Evolutionary conservation across 2,113 vertebrate genomes (phyloP).

Genomic region (Burhinus oedicnemus): DNA sequence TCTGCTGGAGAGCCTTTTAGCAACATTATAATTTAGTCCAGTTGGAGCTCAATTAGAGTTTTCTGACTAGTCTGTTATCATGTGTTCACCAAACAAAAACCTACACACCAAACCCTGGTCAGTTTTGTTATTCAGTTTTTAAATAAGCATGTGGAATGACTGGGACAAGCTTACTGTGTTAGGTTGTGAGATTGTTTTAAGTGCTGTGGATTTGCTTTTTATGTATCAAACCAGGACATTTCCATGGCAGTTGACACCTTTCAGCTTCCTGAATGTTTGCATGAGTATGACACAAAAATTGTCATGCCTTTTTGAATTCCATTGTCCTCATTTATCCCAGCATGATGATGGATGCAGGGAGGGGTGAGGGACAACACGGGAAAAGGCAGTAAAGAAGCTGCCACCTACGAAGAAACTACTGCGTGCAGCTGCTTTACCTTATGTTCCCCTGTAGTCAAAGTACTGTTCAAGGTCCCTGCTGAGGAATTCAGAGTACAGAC

Average conservation of each 20-base stretch:
- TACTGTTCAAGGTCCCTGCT: background rate
- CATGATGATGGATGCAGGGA: background rate
- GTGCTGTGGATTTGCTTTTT: background rate
- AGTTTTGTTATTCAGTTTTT: background rate
- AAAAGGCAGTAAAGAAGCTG: background rate
- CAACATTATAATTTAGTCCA: constrained; percentile 29
- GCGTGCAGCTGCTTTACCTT: background rate
- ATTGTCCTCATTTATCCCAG: background rate
- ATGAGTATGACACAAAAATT: background rate
- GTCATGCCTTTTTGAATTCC: background rate
- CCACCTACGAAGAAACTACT: accelerated
- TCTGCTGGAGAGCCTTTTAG: constrained; percentile 58
- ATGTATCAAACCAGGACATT: background rate
- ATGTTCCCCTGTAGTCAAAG: background rate
- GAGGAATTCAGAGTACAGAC: background rate
- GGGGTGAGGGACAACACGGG: background rate
- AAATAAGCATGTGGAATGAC: background rate
- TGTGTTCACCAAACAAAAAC: constrained; percentile 2
- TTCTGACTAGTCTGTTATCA: background rate
- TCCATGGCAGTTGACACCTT: background rate
- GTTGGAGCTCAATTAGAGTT: constrained; percentile 19
- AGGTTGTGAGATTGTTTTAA: background rate
- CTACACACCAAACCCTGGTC: background rate
- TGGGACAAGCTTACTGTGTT: background rate
- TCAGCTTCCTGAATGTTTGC: background rate